Evolutionary conservation across 2,888 invertebrate species (phyloP).

Genomic region (Acheta domesticus): DNA sequence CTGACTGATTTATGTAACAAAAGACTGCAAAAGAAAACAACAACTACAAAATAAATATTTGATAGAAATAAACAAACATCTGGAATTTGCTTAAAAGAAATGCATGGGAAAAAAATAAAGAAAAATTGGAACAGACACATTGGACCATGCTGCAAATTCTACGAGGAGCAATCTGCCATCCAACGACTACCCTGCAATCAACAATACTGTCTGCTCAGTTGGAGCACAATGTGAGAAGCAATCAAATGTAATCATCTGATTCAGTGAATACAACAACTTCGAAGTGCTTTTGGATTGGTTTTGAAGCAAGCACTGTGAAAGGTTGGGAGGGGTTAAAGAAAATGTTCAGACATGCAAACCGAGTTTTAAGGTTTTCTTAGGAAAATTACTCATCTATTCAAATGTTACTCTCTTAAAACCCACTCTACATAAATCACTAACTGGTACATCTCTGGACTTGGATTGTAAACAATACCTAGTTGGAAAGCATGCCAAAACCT

Average conservation of each 20-base stretch:
- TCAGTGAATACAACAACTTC: background rate
- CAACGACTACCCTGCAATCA: constrained; percentile 6
- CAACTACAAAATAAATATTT: background rate
- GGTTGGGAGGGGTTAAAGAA: background rate
- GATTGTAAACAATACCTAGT: background rate
- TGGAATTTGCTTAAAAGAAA: background rate
- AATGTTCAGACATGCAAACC: too few relatives aligned
- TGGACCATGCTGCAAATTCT: background rate
- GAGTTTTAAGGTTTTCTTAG: too few relatives aligned
- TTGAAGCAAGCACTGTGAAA: constrained; percentile 8
- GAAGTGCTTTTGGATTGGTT: background rate
- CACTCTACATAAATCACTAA: constrained; percentile 20
- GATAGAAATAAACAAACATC: background rate
- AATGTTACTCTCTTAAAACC: background rate
- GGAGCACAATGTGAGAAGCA: background rate
- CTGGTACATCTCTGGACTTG: background rate
- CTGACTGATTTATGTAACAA: background rate
- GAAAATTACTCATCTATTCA: too few relatives aligned
- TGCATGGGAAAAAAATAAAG: background rate
- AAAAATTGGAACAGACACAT: background rate
- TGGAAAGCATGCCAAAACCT: background rate
- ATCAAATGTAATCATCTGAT: background rate
- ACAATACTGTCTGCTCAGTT: background rate
- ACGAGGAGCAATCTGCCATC: background rate
- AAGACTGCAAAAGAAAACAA: background rate